Evolutionary conservation across 1,140 invertebrate species (phyloP).

Genomic region (Drosophila oshimai): DNA sequence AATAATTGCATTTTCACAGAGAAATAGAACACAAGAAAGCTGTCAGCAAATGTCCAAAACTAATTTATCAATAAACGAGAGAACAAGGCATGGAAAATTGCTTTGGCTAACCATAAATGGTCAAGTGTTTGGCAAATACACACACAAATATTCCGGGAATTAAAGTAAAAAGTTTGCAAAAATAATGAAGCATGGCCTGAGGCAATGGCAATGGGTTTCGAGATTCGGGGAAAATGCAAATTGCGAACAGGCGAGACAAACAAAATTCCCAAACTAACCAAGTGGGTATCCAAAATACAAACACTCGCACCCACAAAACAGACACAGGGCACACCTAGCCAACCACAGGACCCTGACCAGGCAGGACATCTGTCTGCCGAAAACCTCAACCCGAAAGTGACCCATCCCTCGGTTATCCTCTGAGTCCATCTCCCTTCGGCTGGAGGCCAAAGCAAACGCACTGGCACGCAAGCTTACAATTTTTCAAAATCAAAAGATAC

Average conservation of each 20-base stretch:
- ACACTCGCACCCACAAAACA: constrained; percentile 18
- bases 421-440: not conserved
- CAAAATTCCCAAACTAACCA: constrained; percentile 51
- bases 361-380: constrained; percentile 27
- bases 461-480: constrained; percentile 45
- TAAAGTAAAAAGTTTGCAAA: constrained; percentile 73
- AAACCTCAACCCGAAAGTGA: constrained; percentile 10
- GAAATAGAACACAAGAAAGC: constrained; percentile 33
- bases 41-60: constrained; percentile 75
- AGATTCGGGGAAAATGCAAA: constrained; percentile 30
- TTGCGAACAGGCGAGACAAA: constrained; percentile 65
- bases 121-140: constrained; percentile 50
- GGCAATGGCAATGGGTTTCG: constrained; percentile 7
- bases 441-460: constrained; percentile 6
- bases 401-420: not conserved
- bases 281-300: constrained; percentile 4
- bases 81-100: constrained; percentile 38
- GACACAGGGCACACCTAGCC: constrained; percentile 34
- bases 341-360: constrained; percentile 56
- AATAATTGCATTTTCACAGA: constrained; percentile 72
- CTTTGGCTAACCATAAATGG: constrained; percentile 48
- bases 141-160: constrained; percentile 4
- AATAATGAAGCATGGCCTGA: constrained; percentile 71
- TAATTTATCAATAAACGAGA: constrained; percentile 74
- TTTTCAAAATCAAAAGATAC: constrained; percentile 5